Evolutionary conservation across 2,888 invertebrate genomes (phyloP), one percentile per base, ranked within the genome.

Genomic region (Diaprepes abbreviatus): DNA sequence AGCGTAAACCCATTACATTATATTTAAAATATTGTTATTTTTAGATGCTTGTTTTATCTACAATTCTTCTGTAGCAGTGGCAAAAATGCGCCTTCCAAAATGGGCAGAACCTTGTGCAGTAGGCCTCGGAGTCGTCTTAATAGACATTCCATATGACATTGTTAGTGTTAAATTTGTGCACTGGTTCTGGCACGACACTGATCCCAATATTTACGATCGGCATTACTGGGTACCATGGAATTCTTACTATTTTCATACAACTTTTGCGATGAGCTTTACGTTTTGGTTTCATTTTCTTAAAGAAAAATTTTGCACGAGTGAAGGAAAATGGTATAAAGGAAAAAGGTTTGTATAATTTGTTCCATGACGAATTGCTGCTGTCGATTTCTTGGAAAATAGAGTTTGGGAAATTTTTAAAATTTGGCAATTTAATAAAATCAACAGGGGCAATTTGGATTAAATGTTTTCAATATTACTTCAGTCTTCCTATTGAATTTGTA

Each of bases 171-270:
- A 92, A 81, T 90, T 91, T 80, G 84, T 93, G 12, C 93, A 93
- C 85, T 94, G 93, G 93, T 91, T 92, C 1, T 94, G 94, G 94
- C 93, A 94, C 75, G 91, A 91, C 78, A 91, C 91, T 0, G 91
- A 91, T 80, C 90, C 91, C 3, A 91, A 90, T 76, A 87, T 91
- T 82, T 86, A 80, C 73, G 93, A 93, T 80, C 87, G 93, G 38
- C 90, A 91, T 82, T 93, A 93, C 83, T 92, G 91, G 90, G 93
- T 94, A 17, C 94, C 94, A 0, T 93, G 92, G 91, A 93, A 91
- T 79, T 93, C 92, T 0, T 94, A 92, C 83, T 93, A 92, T 80
- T 94, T 94, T 86, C 93, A 94, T 80, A 88, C 91, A 0, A 85
- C 91, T 0, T 93, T 93, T 79, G 89, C 92, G 0, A 89, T 91